Evolutionary conservation across 2,888 invertebrate genomes (phyloP), one percentile per base, ranked within the genome.

Genomic region (Cosmia pyralina): DNA sequence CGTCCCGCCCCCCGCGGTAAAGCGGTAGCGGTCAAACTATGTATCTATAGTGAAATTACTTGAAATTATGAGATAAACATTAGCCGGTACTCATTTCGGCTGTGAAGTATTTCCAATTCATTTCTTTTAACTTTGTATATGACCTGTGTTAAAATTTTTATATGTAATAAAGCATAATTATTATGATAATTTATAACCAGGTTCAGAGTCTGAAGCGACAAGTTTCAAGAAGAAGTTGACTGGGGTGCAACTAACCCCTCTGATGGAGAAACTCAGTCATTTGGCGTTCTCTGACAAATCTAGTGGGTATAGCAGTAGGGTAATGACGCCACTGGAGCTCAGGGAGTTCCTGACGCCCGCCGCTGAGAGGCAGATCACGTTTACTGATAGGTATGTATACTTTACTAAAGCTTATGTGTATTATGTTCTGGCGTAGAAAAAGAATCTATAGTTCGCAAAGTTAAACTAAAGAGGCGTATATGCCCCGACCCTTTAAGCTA

Each of bases 181-280:
- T 50, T 53, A 34, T 70, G 11, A 41, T 3, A 17, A 28, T 28
- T 1, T 55, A 6, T 17, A 3, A 2, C 10, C 8, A 74, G 75
- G 88, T 0, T 89, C 92, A 0, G 95, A 94, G 28, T 88, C 93
- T 0, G 94, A 96, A 59, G 90, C 92, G 2, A 90, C 93, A 0
- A 93, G 94, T 75, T 93, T 94, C 69, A 95, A 96, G 81, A 97
- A 96, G 87, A 97, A 97, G 82, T 83, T 97, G 50, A 97, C 97
- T 15, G 98, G 98, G 0, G 97, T 98, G 0, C 98, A 98, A 76
- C 89, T 98, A 66, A 98, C 98, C 0, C 98, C 98, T 0, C 90
- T 98, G 1, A 98, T 98, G 98, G 98, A 98, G 48, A 98, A 98
- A 90, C 90, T 98, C 58, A 98, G 98, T 82, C 96, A 98, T 65